Evolutionary conservation across 2,797 vertebrate genomes (phyloP).

Genomic region (Anisognathus igniventris): DNA sequence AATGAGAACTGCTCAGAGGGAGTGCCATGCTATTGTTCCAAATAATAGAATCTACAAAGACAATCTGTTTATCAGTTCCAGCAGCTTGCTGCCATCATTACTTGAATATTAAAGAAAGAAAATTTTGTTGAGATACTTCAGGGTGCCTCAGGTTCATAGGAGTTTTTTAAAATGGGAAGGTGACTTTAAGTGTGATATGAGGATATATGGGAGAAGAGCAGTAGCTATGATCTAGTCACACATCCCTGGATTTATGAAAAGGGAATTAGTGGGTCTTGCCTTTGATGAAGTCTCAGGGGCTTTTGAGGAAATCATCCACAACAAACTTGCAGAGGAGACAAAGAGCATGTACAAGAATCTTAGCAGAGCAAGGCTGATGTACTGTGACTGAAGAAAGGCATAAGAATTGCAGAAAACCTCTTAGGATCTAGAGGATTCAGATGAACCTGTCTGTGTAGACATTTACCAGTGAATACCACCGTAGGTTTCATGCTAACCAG

Average conservation of each 20-base stretch:
- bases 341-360: fast-evolving
- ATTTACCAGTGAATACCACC: neutral
- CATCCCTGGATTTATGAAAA: neutral
- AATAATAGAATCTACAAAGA: neutral
- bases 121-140: neutral
- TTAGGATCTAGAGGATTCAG: neutral
- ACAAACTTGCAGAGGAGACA: neutral
- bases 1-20: neutral
- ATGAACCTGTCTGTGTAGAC: neutral
- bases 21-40: neutral
- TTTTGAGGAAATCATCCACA: neutral
- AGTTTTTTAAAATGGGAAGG: neutral
- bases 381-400: neutral
- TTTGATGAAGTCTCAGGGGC: neutral
- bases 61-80: neutral
- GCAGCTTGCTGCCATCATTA: neutral
- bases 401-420: fast-evolving
- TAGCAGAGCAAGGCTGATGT: neutral
- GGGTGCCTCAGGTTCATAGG: neutral
- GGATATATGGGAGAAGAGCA: neutral
- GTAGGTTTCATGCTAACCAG: neutral
- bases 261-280: neutral
- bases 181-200: neutral
- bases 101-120: neutral
- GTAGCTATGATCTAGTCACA: neutral